Conservation (phyloP, 2,797 vertebrate genomes). For the Megalops cyprinoides region DNA sequence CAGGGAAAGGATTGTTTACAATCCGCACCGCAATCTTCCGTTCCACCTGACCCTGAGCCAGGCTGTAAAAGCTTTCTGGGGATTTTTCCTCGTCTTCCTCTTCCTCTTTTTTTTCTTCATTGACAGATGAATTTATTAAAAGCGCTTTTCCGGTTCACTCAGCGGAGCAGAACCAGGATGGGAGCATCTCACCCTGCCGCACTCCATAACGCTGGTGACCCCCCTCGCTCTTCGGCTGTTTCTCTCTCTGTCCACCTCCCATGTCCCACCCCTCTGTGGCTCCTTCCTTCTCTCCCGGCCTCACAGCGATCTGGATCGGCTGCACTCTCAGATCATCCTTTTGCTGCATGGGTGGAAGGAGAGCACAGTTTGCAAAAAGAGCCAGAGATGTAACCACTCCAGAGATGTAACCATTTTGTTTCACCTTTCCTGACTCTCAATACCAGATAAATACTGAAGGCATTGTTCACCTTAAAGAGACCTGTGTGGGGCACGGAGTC, state of each 20-base stretch:
- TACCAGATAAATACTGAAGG: not conserved
- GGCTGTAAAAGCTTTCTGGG: not conserved
- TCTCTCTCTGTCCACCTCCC: not conserved
- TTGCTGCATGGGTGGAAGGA: not conserved
- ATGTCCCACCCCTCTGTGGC: no score
- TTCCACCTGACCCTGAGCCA: not conserved
- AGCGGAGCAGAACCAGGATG: not conserved
- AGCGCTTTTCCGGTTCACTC: not conserved
- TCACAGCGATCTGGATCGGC: no score
- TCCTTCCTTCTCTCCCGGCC: not conserved
- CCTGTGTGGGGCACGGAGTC: not conserved
- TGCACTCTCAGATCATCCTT: not conserved
- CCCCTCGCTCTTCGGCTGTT: not conserved
- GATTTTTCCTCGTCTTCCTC: no score
- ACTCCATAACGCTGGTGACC: not conserved
- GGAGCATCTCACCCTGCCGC: not conserved
- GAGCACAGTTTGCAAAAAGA: not conserved
- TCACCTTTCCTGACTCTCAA: not conserved
- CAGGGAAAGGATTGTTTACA: not conserved
- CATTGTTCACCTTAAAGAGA: not conserved
- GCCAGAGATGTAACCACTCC: not conserved
- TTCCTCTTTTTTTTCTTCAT: not conserved
- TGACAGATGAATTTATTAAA: not conserved
- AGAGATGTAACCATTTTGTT: not conserved
- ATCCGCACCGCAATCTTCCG: not conserved